Evolutionary conservation across 2,797 vertebrate genomes (phyloP), one percentile per base, ranked within the genome.

Genomic region (Apodemus agrarius): DNA sequence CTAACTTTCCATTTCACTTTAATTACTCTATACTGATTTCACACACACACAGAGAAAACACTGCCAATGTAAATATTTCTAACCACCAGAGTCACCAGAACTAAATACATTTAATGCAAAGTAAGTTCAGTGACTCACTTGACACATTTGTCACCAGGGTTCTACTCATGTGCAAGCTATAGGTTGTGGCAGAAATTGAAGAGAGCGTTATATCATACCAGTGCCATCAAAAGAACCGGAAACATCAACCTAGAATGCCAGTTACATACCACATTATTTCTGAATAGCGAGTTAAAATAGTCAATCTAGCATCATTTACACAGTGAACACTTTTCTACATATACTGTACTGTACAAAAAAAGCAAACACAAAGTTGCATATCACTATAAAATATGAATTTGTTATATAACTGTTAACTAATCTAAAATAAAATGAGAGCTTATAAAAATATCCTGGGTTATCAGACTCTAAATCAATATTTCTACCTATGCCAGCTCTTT

Each of bases 151-250:
- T 99, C 94, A 98, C 99, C 98, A 99, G 97, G 96, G 99, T 99
- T 98, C 99, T 99, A 95, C 99, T 99, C 61, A 99, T 98, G 96
- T 99, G 99, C 65, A 99, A 99, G 96, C 99, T 99, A 94, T 99
- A 98, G 34, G 98, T 98, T 72, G 99, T 99, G 57, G 99, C 99
- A 96, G 99, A 99, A 96, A 99, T 98, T 57, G 99, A 98, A 95
- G 99, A 99, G 97, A 99, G 97, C 0, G 99, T 99, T 46, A 99
- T 98, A 26, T 98, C 98, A 79, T 99, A 99, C 52, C 98, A 86
- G 99, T 99, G 92, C 99, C 99, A 83, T 99, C 99, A 98, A 98
- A 97, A 96, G 98, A 97, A 94, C 96, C 98, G 76, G 98, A 99
- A 98, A 99, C 98, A 95, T 99, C 98, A 83, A 98, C 99, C 99